Evolutionary conservation across 2,888 invertebrate genomes (phyloP).

Genomic region (Drosophila tripunctata): DNA sequence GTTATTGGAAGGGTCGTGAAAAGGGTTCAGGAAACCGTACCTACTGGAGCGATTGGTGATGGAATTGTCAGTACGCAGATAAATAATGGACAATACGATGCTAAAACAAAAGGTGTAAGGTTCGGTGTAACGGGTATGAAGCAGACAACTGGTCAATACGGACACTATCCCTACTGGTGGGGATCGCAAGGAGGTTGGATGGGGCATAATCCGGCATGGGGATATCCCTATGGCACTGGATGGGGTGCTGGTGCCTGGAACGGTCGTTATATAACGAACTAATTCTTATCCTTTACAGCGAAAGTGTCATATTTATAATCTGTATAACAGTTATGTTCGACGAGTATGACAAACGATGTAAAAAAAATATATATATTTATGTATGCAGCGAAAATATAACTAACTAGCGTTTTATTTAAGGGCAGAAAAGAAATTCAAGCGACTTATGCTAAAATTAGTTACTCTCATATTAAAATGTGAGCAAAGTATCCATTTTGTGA

Average conservation of each 20-base stretch:
- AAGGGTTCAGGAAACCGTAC: conserved; percentile 9
- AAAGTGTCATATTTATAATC: background rate
- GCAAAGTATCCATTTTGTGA: background rate
- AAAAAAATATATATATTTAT: conserved; percentile 23
- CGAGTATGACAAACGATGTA: conserved; percentile 14
- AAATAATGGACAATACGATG: background rate
- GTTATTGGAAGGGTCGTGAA: conserved; percentile 35
- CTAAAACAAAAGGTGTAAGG: background rate
- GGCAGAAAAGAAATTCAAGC: background rate
- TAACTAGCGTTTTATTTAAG: conserved; percentile 1
- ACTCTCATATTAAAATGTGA: background rate
- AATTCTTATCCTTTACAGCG: conserved; percentile 12
- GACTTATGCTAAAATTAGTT: background rate
- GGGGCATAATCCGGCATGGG: conserved; percentile 46
- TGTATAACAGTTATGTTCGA: background rate
- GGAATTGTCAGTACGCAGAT: background rate
- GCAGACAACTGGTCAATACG: conserved; percentile 9
- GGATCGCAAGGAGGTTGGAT: conserved; percentile 47
- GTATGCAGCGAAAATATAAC: conserved; percentile 38
- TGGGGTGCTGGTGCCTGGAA: conserved; percentile 53
- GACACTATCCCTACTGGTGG: conserved; percentile 66
- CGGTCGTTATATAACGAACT: conserved; percentile 47
- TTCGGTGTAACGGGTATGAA: conserved; percentile 12
- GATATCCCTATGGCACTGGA: conserved; percentile 48
- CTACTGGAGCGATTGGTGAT: background rate